Evolutionary conservation across 2,888 invertebrate genomes (phyloP).

Genomic region (Calephelis perditalis): DNA sequence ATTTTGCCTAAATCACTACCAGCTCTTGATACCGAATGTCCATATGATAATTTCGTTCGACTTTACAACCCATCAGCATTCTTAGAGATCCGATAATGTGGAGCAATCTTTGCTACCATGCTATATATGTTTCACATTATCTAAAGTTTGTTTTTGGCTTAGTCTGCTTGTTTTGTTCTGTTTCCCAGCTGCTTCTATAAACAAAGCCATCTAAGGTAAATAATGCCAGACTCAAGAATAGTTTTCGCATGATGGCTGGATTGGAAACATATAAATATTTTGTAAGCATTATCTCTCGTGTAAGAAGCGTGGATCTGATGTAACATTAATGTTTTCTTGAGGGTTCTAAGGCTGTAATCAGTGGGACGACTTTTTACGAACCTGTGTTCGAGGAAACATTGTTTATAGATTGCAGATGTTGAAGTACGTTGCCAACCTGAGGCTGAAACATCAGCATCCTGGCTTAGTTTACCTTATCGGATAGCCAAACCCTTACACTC

Average conservation of each 20-base stretch:
- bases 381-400: too few relatives aligned
- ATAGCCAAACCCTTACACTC: too few relatives aligned
- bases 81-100: slow-evolving; percentile 28
- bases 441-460: too few relatives aligned
- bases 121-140: slow-evolving; percentile 40
- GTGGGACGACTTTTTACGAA: neutral
- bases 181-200: slow-evolving; percentile 36
- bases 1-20: slow-evolving; percentile 32
- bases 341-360: neutral
- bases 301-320: neutral
- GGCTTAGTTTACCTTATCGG: too few relatives aligned
- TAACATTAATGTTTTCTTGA: neutral
- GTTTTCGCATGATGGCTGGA: slow-evolving; percentile 22
- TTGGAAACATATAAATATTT: slow-evolving; percentile 4
- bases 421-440: too few relatives aligned
- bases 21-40: slow-evolving; percentile 18
- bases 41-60: slow-evolving; percentile 24
- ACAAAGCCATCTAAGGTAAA: slow-evolving; percentile 36
- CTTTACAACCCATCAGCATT: slow-evolving; percentile 22
- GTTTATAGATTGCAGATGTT: too few relatives aligned
- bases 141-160: slow-evolving; percentile 44
- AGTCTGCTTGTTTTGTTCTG: slow-evolving; percentile 34
- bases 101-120: slow-evolving; percentile 23
- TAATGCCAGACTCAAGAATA: slow-evolving; percentile 30
- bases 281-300: neutral